Evolutionary conservation across 1,140 invertebrate genomes (phyloP).

Genomic region (Augochlora pura): DNA sequence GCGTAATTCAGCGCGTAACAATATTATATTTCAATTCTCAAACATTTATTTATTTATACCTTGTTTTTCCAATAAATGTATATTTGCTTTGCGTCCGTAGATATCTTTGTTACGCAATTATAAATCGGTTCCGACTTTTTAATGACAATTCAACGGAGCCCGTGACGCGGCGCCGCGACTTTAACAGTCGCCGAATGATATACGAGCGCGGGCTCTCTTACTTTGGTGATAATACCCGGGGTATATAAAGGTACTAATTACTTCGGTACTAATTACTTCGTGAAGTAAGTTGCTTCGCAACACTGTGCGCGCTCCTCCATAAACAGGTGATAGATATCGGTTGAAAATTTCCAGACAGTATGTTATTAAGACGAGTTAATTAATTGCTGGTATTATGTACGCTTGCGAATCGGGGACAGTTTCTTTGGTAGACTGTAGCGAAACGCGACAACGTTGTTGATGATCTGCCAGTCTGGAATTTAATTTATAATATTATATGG

Average conservation of each 20-base stretch:
- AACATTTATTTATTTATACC: no score
- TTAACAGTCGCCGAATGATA: conserved; percentile 29
- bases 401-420: neutral
- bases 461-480: neutral
- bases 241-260: conserved; percentile 61
- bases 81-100: no score
- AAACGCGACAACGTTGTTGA: neutral
- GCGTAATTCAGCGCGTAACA: no score
- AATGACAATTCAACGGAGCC: neutral
- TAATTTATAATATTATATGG: neutral
- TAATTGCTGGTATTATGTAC: conserved; percentile 24
- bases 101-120: no score
- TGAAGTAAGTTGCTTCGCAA: conserved; percentile 59
- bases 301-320: conserved; percentile 40
- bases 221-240: conserved; percentile 47
- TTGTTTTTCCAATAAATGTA: no score
- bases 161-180: conserved; percentile 34
- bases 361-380: conserved; percentile 38
- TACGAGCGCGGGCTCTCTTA: conserved; percentile 39
- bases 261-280: conserved; percentile 59
- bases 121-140: neutral
- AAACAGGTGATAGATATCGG: conserved; percentile 58
- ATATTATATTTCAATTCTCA: no score
- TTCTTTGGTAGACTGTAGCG: neutral
- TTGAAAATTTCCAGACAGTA: conserved; percentile 43